These are phyloP conservation scores for Trichomycterus rosablanca DNA, from an alignment of 2,113 vertebrate species.

Conservation along the genomic window DNA sequence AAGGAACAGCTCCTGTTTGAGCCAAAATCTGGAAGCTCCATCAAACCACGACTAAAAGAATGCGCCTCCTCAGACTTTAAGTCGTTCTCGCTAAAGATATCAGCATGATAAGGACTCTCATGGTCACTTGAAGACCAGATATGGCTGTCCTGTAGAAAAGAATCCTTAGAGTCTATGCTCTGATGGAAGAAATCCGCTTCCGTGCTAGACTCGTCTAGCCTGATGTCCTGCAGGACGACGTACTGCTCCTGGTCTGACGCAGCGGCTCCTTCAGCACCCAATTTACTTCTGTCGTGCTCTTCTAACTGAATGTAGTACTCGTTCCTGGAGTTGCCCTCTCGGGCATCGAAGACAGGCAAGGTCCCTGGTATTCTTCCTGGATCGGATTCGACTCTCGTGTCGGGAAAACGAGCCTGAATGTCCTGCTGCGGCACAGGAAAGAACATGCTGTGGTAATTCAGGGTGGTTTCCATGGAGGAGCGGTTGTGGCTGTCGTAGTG, in stretches of 20 bases:
- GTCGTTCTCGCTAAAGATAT: conserved; percentile 72
- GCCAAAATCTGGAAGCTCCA: conserved; percentile 74
- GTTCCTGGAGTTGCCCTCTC: conserved; percentile 82
- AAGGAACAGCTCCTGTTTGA: conserved; percentile 42
- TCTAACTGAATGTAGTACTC: conserved; percentile 95
- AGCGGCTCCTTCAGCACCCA: conserved; percentile 64
- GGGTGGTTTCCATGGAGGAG: conserved; percentile 69
- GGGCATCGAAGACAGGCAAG: conserved; percentile 86
- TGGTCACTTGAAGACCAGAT: conserved; percentile 67
- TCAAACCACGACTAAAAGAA: conserved; percentile 60
- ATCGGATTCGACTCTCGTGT: conserved; percentile 60
- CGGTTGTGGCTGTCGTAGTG: conserved; percentile 78
- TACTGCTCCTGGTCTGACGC: conserved; percentile 60
- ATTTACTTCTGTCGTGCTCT: conserved; percentile 74
- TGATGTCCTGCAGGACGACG: conserved; percentile 71
- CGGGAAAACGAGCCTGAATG: conserved; percentile 74
- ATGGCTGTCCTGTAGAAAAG: conserved; percentile 70
- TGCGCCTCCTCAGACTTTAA: conserved; percentile 66
- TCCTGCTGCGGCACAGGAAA: conserved; percentile 82
- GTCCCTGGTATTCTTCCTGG: conserved; percentile 73
- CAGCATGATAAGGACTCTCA: conserved; percentile 79
- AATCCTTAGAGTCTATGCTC: conserved; percentile 75
- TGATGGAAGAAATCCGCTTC: conserved; percentile 83
- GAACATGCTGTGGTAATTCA: conserved; percentile 90
- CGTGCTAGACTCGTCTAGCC: conserved; percentile 79